A percentile compares a stretch with the other conserved stretches of the same genome.
These are phyloP conservation scores for Meloidogyne hapla DNA, from an alignment of 1,140 invertebrate species.

Conservation along the genomic window DNA sequence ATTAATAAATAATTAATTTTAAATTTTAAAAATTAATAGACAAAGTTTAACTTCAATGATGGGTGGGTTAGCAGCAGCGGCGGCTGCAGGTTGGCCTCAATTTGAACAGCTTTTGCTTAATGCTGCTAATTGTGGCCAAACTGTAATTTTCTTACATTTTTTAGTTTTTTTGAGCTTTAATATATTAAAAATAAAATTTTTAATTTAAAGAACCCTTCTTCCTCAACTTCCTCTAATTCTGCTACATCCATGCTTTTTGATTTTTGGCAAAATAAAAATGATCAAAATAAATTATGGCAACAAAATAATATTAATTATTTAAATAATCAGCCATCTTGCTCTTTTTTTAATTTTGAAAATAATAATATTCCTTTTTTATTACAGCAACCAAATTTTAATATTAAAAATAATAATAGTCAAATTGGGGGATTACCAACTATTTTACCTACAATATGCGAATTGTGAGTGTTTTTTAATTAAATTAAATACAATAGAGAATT, in stretches of 20 bases:
- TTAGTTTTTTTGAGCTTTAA: no score
- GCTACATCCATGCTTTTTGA: background rate
- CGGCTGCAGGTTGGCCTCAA: constrained; percentile 44
- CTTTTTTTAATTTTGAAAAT: background rate
- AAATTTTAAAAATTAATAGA: constrained; percentile 13
- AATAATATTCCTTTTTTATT: background rate
- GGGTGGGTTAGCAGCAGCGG: constrained; percentile 15
- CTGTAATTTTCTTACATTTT: background rate
- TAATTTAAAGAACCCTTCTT: background rate
- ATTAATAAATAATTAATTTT: no score
- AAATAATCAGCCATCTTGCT: background rate
- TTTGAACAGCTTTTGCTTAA: constrained; percentile 42
- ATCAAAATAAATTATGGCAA: background rate
- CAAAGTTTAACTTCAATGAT: constrained; percentile 19
- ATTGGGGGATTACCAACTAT: no score
- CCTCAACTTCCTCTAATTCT: background rate
- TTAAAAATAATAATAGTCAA: background rate
- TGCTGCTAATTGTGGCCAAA: background rate
- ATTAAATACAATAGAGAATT: no score
- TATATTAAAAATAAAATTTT: background rate
- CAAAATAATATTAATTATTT: background rate
- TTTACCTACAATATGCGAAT: background rate
- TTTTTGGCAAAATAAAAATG: constrained; percentile 1
- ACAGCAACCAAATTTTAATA: background rate
- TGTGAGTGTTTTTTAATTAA: background rate